These are phyloP conservation scores for Andrena flavipes DNA, from an alignment of 2,888 invertebrate genomes.

Conservation along the genomic window DNA sequence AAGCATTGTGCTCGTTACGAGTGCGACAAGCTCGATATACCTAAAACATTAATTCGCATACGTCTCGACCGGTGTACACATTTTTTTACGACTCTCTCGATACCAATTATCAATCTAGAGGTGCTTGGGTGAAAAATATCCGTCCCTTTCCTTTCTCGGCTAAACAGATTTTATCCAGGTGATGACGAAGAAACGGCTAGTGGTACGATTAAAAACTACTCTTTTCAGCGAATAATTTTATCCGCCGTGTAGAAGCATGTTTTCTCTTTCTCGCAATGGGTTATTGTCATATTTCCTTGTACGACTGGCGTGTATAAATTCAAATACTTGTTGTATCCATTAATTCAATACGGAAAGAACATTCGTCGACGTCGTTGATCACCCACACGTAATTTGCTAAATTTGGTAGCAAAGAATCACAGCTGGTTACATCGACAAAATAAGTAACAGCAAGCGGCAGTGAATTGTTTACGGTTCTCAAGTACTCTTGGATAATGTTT, in stretches of 20 bases:
- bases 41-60: conserved; percentile 51
- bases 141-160: conserved; percentile 5
- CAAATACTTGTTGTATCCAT: conserved; percentile 20
- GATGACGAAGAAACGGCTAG: conserved; percentile 47
- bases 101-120: conserved; percentile 46
- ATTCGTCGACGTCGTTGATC: conserved; percentile 57
- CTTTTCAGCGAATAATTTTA: conserved; percentile 50
- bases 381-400: conserved; percentile 65
- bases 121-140: conserved; percentile 40
- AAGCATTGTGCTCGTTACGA: conserved; percentile 66
- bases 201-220: conserved; percentile 36
- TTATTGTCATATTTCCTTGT: conserved; percentile 70
- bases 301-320: conserved; percentile 45
- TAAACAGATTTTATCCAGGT: conserved; percentile 35
- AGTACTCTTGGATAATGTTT: conserved; percentile 55
- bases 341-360: conserved; percentile 31
- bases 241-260: conserved; percentile 37
- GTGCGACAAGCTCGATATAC: conserved; percentile 59
- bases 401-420: conserved; percentile 76
- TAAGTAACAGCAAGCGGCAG: conserved; percentile 72
- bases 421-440: conserved; percentile 76
- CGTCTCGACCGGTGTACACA: conserved; percentile 36
- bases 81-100: conserved; percentile 44
- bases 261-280: conserved; percentile 14
- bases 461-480: conserved; percentile 66